Percentiles rank a stretch among this genome's conserved stretches.
These are phyloP conservation scores for Drosophila mojavensis DNA, from an alignment of 1,140 invertebrate species.

Conservation along the genomic window DNA sequence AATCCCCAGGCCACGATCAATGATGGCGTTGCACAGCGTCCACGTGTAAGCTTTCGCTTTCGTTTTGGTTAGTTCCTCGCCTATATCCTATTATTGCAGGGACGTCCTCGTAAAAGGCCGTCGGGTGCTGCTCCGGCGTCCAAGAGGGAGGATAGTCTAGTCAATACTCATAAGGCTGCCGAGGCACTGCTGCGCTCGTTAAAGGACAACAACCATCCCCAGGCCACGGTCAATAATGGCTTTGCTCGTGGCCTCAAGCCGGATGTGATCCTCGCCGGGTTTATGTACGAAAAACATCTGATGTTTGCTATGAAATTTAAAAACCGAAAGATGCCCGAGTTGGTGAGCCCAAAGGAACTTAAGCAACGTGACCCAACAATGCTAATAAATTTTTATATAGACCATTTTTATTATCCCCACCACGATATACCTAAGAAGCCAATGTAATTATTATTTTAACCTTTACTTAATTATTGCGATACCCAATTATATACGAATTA, in stretches of 20 bases:
- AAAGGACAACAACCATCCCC: not conserved
- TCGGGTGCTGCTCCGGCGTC: not conserved
- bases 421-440: not conserved
- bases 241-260: conserved; percentile 19
- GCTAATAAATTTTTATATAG: conserved; percentile 9
- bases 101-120: conserved; percentile 13
- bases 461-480: too few species aligned
- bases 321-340: conserved; percentile 18
- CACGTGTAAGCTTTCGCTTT: too few species aligned
- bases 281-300: not conserved
- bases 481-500: too few species aligned
- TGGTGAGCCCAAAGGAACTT: conserved; percentile 2
- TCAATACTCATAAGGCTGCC: not conserved
- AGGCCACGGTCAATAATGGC: conserved; percentile 4
- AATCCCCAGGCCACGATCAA: too few species aligned
- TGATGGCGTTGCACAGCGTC: too few species aligned
- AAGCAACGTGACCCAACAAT: conserved; percentile 9
- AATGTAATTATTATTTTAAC: too few species aligned
- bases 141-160: not conserved
- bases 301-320: conserved; percentile 12
- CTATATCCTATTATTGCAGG: not conserved
- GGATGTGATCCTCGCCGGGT: conserved; percentile 6
- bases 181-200: not conserved
- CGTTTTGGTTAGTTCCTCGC: too few species aligned
- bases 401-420: not conserved